Evolutionary conservation across 2,888 invertebrate genomes (phyloP).

Genomic region (Boloria euphrosyne): DNA sequence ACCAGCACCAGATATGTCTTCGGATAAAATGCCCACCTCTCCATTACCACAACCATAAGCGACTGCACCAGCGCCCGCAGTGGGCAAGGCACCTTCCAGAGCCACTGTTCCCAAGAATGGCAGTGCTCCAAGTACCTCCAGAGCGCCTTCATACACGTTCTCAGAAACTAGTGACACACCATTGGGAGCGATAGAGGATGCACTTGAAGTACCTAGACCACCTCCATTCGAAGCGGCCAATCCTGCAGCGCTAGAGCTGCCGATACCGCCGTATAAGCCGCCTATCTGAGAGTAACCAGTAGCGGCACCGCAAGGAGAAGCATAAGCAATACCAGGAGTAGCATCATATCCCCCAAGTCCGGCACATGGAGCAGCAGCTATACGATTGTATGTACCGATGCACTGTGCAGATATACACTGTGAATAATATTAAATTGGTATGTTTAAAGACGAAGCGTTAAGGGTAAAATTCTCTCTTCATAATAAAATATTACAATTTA

Average conservation of each 20-base stretch:
- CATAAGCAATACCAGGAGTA: neutral
- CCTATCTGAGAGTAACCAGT: constrained; percentile 19
- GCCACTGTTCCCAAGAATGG: constrained; percentile 49
- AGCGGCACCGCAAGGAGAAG: constrained; percentile 23
- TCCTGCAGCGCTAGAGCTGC: neutral
- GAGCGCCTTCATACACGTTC: constrained; percentile 47
- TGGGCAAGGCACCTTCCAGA: constrained; percentile 45
- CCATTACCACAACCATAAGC: constrained; percentile 4
- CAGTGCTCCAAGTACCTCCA: constrained; percentile 46
- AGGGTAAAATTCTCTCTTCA: neutral
- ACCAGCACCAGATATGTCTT: neutral
- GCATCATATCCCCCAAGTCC: neutral
- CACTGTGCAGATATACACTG: constrained; percentile 40
- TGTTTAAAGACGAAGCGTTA: neutral
- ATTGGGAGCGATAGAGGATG: constrained; percentile 47
- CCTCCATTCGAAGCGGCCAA: constrained; percentile 27
- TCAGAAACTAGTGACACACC: constrained; percentile 52
- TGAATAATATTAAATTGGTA: constrained; percentile 15
- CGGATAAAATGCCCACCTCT: neutral
- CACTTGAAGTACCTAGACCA: constrained; percentile 46
- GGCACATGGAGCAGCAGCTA: constrained; percentile 4
- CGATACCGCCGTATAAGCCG: constrained; percentile 7
- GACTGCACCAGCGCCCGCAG: constrained; percentile 32
- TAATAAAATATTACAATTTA: too few species aligned
- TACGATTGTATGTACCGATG: constrained; percentile 21